phyloP scores from a whole-genome alignment of 1,140 invertebrate species.

The Leguminivora glycinivorella region DNA sequence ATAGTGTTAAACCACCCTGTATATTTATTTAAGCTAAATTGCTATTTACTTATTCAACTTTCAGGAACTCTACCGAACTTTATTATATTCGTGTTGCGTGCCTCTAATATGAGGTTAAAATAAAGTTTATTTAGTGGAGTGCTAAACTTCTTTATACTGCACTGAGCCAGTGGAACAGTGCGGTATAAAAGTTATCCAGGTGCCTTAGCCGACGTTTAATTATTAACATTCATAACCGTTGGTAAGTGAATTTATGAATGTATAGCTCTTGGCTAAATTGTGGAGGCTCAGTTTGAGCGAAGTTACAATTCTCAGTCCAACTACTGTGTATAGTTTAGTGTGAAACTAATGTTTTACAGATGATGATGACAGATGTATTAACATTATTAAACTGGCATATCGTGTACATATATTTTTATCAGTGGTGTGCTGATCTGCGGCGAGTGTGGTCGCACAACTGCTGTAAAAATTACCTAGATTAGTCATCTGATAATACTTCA shows the following conservation, averaged over 20 bases:
- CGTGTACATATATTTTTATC: too few relatives aligned
- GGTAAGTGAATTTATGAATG: slow-evolving; percentile 66
- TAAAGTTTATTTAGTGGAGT: not conserved
- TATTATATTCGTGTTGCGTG: not conserved
- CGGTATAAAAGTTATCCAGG: slow-evolving; percentile 21
- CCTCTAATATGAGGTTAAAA: not conserved
- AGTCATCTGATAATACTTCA: too few relatives aligned
- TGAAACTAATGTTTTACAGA: too few relatives aligned
- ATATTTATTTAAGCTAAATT: not conserved
- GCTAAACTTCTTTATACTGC: not conserved
- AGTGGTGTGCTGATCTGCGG: too few relatives aligned
- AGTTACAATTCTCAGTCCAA: not conserved
- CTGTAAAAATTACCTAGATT: too few relatives aligned
- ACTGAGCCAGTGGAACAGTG: not conserved
- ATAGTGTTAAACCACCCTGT: too few relatives aligned
- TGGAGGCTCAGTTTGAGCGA: slow-evolving; percentile 36
- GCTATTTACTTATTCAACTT: not conserved
- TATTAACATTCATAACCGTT: slow-evolving; percentile 70
- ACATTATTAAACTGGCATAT: too few relatives aligned
- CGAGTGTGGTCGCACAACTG: too few relatives aligned
- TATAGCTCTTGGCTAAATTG: slow-evolving; percentile 39
- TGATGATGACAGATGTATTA: too few relatives aligned
- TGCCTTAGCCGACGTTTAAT: slow-evolving; percentile 45
- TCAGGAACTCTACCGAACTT: not conserved
- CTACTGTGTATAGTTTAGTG: too few relatives aligned